Percentiles rank a stretch among this genome's conserved stretches.
These are phyloP conservation scores for Spilosoma lubricipeda DNA, from an alignment of 2,888 invertebrate species.

Conservation along the genomic window DNA sequence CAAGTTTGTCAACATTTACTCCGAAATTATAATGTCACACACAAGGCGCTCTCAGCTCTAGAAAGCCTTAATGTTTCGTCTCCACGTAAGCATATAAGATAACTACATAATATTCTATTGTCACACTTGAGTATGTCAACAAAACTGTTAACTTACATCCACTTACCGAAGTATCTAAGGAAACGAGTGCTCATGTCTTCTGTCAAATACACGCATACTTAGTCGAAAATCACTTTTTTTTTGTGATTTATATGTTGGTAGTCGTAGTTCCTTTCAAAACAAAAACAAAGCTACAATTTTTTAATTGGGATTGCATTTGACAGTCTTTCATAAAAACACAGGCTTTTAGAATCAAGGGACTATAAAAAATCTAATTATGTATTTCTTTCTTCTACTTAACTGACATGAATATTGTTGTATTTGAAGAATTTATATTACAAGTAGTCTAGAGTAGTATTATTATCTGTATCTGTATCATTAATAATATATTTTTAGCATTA, in stretches of 20 bases:
- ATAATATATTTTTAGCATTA: no score
- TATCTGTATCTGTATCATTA: no score
- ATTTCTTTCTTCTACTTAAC: no score
- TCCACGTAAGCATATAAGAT: slow-evolving; percentile 19
- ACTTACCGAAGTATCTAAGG: slow-evolving; percentile 35
- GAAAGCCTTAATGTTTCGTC: slow-evolving; percentile 9
- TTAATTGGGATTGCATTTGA: no score
- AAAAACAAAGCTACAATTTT: no score
- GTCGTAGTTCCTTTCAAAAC: not conserved
- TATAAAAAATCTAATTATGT: no score
- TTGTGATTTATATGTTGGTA: not conserved
- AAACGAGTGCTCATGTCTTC: slow-evolving; percentile 33
- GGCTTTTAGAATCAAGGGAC: no score
- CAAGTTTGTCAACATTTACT: not conserved
- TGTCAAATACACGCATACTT: slow-evolving; percentile 38
- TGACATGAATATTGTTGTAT: no score
- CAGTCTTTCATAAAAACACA: no score
- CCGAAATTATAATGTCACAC: slow-evolving; percentile 13
- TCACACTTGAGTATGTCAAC: slow-evolving; percentile 31
- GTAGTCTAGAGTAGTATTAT: no score
- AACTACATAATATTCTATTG: slow-evolving; percentile 30
- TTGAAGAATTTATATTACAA: no score
- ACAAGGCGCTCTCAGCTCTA: slow-evolving; percentile 15
- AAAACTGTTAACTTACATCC: slow-evolving; percentile 32
- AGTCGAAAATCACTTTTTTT: slow-evolving; percentile 12